A percentile compares a stretch with the other conserved stretches of the same genome.
phyloP scores from a whole-genome alignment of 2,113 vertebrate genomes.

The Labeo catla region DNA sequence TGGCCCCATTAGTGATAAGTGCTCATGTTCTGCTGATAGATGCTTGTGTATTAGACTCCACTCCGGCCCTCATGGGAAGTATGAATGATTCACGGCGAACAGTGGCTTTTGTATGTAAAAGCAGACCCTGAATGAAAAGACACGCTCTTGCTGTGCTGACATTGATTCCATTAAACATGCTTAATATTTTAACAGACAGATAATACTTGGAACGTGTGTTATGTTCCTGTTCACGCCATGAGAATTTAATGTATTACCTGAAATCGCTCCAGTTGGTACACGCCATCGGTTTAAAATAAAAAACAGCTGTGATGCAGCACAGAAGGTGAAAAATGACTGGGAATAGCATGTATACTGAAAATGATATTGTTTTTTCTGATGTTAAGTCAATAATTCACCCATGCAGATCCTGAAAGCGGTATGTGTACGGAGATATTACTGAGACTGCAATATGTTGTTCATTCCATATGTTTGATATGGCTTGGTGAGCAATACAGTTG shows the following conservation, averaged over 20 bases:
- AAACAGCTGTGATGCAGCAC: neutral
- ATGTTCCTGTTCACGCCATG: neutral
- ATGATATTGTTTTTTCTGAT: constrained; percentile 4
- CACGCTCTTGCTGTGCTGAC: constrained; percentile 15
- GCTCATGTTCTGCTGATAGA: constrained; percentile 52
- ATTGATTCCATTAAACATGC: constrained; percentile 65
- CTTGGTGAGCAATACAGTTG: constrained; percentile 6
- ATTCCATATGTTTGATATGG: constrained; percentile 29
- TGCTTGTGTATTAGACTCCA: constrained; percentile 50
- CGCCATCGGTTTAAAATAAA: neutral
- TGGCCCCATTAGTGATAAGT: constrained; percentile 38
- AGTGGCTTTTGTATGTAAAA: constrained; percentile 50
- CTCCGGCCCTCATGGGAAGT: constrained; percentile 66
- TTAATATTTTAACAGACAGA: constrained; percentile 67
- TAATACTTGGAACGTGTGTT: neutral
- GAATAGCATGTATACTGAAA: neutral
- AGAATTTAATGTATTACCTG: neutral
- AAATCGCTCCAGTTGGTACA: neutral
- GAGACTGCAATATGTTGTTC: constrained; percentile 23
- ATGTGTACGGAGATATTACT: constrained; percentile 11
- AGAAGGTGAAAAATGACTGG: neutral
- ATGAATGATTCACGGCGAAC: constrained; percentile 70
- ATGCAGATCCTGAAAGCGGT: constrained; percentile 12
- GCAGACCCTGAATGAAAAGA: constrained; percentile 26
- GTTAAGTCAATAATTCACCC: constrained; percentile 36